phyloP scores from a whole-genome alignment of 2,113 vertebrate species.

The Tretioscincus oriximinensis region DNA sequence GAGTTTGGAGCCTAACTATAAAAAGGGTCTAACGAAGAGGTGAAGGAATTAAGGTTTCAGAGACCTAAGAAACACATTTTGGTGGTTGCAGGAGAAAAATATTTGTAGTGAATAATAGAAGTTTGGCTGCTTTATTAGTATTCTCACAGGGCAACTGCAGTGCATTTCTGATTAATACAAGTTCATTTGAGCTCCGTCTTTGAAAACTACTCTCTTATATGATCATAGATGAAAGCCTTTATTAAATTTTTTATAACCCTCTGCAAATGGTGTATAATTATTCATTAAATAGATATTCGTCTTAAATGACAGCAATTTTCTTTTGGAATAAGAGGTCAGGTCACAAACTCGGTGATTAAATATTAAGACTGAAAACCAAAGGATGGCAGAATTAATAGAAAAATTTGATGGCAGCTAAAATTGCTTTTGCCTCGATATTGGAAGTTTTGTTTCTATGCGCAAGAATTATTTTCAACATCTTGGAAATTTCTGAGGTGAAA shows the following conservation, averaged over 20 bases:
- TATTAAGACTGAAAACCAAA: neutral
- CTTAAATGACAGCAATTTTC: neutral
- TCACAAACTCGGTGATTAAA: neutral
- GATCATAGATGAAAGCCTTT: neutral
- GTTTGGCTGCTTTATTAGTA: neutral
- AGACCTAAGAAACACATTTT: no score
- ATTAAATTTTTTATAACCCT: neutral
- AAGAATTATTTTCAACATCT: neutral
- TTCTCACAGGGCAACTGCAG: neutral
- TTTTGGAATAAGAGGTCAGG: neutral
- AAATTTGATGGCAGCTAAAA: neutral
- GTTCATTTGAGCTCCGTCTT: neutral
- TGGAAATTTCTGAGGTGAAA: neutral
- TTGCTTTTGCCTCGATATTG: neutral
- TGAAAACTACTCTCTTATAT: neutral
- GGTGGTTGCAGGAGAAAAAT: neutral
- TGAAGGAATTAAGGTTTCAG: no score
- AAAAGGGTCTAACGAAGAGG: no score
- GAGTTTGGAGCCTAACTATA: no score
- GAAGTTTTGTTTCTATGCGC: neutral
- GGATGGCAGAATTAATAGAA: neutral
- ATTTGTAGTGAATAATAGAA: neutral
- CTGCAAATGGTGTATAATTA: neutral
- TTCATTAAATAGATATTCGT: neutral
- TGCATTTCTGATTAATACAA: neutral